Evolutionary conservation across 2,797 vertebrate genomes (phyloP).

Genomic region (Ispidina picta): DNA sequence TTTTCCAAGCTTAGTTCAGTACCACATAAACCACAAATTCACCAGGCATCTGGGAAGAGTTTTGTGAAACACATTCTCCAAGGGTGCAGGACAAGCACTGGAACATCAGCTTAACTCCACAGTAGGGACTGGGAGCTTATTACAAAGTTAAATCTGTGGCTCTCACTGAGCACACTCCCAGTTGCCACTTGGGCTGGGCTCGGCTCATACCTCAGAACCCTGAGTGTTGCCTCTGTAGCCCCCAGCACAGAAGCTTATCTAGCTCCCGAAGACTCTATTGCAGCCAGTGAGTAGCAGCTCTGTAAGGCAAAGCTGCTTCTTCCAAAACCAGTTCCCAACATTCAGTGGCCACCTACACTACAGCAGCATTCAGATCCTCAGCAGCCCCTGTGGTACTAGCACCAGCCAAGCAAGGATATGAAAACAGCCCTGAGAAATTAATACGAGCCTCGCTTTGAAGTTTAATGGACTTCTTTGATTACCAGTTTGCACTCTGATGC

Average conservation of each 20-base stretch:
- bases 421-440: neutral
- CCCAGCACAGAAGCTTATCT: neutral
- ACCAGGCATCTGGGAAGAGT: neutral
- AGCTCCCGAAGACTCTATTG: neutral
- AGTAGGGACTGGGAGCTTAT: neutral
- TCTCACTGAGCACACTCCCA: neutral
- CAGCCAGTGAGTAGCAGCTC: neutral
- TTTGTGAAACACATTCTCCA: neutral
- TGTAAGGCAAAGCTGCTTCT: neutral
- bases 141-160: neutral
- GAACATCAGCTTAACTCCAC: neutral
- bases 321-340: neutral
- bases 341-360: neutral
- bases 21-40: neutral
- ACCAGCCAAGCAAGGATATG: neutral
- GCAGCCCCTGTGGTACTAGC: neutral
- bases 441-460: neutral
- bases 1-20: neutral
- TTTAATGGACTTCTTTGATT: neutral
- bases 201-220: neutral
- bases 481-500: neutral
- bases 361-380: neutral
- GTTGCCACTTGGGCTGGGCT: neutral
- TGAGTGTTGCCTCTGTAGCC: rapidly evolving
- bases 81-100: neutral